phyloP scores from a whole-genome alignment of 2,888 invertebrate species.

The Coecobrya sp. region DNA sequence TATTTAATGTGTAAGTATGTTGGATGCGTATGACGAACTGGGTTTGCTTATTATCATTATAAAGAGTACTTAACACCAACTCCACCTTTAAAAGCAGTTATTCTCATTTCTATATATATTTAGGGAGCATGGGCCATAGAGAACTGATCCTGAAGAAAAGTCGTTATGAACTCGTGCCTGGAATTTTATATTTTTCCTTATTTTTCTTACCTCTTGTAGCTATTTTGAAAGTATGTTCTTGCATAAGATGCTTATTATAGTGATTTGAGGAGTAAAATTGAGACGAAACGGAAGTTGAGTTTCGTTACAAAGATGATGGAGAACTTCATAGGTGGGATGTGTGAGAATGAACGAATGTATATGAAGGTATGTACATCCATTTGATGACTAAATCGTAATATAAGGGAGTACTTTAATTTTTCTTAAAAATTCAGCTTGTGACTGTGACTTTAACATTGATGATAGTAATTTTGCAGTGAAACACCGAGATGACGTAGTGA shows the following conservation, averaged over 20 bases:
- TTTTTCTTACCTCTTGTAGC: background rate
- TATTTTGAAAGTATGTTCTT: slow-evolving; percentile 6
- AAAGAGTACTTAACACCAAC: slow-evolving; percentile 58
- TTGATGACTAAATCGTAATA: too few species aligned
- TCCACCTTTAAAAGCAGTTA: slow-evolving; percentile 50
- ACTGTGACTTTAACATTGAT: too few species aligned
- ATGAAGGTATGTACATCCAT: too few species aligned
- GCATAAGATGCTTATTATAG: slow-evolving; percentile 12
- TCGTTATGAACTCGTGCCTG: slow-evolving; percentile 75
- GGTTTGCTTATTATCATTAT: slow-evolving; percentile 68
- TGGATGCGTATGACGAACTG: background rate
- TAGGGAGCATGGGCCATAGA: background rate
- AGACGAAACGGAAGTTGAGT: slow-evolving; percentile 43
- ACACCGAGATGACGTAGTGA: too few species aligned
- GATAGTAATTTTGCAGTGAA: too few species aligned
- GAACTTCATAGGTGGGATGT: background rate
- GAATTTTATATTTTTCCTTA: slow-evolving; percentile 66
- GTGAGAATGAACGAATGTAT: too few species aligned
- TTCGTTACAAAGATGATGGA: background rate
- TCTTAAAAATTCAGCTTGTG: too few species aligned
- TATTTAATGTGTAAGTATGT: slow-evolving; percentile 34
- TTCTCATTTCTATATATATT: background rate
- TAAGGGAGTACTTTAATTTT: too few species aligned
- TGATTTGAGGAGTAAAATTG: slow-evolving; percentile 13
- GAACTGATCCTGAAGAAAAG: slow-evolving; percentile 59